Conservation (phyloP, 2,113 vertebrate genomes). For the Myxocyprinus asiaticus region DNA sequence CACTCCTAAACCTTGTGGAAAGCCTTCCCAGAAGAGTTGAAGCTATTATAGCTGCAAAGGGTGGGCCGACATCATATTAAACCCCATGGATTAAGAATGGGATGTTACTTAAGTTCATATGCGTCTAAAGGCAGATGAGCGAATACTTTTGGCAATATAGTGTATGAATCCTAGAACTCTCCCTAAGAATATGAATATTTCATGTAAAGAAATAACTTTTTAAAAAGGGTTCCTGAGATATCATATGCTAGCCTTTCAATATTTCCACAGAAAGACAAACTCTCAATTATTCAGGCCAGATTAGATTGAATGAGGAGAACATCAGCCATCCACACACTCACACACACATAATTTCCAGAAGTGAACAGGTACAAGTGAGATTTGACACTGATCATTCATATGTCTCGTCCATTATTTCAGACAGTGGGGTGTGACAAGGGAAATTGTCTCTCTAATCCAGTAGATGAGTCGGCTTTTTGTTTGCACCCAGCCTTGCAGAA, state of each 20-base stretch:
- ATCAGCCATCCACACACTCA: constrained; percentile 46
- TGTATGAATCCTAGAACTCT: too few relatives aligned
- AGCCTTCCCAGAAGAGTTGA: too few relatives aligned
- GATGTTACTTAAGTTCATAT: too few relatives aligned
- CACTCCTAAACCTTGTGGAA: too few relatives aligned
- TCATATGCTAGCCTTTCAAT: not conserved
- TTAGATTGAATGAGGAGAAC: not conserved
- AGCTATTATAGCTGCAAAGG: too few relatives aligned
- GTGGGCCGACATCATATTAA: too few relatives aligned
- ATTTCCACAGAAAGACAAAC: not conserved
- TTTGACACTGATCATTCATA: constrained; percentile 71
- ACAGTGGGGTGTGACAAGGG: constrained; percentile 67
- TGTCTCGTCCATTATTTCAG: constrained; percentile 72
- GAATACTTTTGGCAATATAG: too few relatives aligned
- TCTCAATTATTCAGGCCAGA: not conserved
- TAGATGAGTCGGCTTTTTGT: constrained; percentile 66
- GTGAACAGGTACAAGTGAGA: constrained; percentile 64
- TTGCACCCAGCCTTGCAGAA: constrained; percentile 78
- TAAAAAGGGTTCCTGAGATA: too few relatives aligned
- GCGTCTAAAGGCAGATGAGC: too few relatives aligned
- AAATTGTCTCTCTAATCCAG: constrained; percentile 64
- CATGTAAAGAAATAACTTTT: too few relatives aligned
- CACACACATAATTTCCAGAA: constrained; percentile 42
- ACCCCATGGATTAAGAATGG: too few relatives aligned
- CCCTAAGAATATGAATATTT: too few relatives aligned